Conservation (phyloP, 1,140 invertebrate species). For the Plutomurus gul region DNA sequence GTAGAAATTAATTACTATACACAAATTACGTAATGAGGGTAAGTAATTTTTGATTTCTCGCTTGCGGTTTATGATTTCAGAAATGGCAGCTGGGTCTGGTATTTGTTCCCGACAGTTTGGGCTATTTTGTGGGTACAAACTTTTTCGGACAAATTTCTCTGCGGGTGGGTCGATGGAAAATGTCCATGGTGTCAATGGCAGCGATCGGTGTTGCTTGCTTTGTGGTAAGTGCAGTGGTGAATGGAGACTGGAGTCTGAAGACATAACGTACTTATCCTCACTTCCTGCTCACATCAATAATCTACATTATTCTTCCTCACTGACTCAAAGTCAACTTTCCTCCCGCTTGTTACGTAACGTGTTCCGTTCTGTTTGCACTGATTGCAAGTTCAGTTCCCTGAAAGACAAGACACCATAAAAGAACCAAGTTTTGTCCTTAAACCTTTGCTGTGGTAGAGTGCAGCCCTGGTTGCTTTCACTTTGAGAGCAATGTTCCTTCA, state of each 20-base stretch:
- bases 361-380: not conserved
- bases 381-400: not conserved
- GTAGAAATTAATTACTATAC: no score
- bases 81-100: slow-evolving; percentile 79
- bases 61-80: slow-evolving; percentile 55
- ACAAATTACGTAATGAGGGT: no score
- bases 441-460: no score
- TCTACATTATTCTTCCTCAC: not conserved
- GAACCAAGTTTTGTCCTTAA: slow-evolving; percentile 3
- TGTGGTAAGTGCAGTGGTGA: slow-evolving; percentile 59
- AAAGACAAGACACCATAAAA: no score
- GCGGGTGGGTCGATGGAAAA: slow-evolving; percentile 67
- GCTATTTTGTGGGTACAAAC: slow-evolving; percentile 79
- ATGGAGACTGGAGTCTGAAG: not conserved
- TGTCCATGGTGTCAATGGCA: slow-evolving; percentile 67
- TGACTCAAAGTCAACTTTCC: not conserved
- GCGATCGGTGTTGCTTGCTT: slow-evolving; percentile 68
- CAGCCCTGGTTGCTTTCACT: no score
- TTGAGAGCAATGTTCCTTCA: slow-evolving; percentile 7
- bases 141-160: slow-evolving; percentile 71
- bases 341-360: not conserved
- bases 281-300: not conserved
- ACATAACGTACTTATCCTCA: not conserved
- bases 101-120: slow-evolving; percentile 80
- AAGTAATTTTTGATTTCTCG: not conserved